Conservation (phyloP, 2,113 vertebrate species). For the Nycticorax nycticorax region DNA sequence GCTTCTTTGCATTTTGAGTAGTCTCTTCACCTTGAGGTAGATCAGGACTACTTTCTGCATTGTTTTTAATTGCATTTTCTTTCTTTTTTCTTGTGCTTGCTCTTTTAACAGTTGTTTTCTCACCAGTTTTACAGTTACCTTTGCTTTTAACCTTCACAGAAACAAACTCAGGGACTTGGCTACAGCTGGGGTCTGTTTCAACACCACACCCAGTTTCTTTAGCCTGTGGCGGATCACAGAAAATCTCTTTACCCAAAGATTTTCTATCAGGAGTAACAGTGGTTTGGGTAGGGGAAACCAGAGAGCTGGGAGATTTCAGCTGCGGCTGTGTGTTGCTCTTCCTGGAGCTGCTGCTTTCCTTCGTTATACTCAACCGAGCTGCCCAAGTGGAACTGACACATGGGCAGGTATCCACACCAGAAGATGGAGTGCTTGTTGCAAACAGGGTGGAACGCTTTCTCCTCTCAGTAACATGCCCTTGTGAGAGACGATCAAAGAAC, state of each 20-base stretch:
- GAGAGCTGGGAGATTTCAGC: background rate
- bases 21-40: background rate
- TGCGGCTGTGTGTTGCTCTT: background rate
- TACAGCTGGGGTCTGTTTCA: background rate
- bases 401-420: background rate
- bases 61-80: background rate
- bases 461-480: conserved; percentile 41
- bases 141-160: conserved; percentile 24
- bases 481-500: background rate
- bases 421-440: conserved; percentile 33
- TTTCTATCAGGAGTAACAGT: background rate
- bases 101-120: conserved; percentile 3
- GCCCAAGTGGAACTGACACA: background rate
- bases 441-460: conserved; percentile 23
- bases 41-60: background rate
- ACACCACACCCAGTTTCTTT: background rate
- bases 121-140: background rate
- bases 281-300: background rate
- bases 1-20: background rate
- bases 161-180: background rate
- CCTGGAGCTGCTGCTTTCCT: background rate
- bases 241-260: background rate
- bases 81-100: background rate
- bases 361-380: background rate
- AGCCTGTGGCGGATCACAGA: background rate